phyloP scores from a whole-genome alignment of 2,113 vertebrate species.

The Petroica traversi region DNA sequence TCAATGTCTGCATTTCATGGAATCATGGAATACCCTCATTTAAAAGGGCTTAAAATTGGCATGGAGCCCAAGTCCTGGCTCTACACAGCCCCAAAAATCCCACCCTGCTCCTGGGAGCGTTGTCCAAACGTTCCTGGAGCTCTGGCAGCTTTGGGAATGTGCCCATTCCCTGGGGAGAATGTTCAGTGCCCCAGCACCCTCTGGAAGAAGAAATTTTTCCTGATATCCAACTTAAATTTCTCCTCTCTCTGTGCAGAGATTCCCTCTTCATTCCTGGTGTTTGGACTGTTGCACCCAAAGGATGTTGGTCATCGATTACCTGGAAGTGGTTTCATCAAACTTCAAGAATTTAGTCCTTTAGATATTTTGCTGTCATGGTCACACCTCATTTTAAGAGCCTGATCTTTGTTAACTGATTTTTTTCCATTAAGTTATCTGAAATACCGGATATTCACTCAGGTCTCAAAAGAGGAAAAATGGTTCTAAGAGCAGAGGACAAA shows the following conservation, averaged over 20 bases:
- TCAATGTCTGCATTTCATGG: accelerated
- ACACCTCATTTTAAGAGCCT: neutral
- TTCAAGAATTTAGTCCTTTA: neutral
- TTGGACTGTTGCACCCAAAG: neutral
- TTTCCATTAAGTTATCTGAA: neutral
- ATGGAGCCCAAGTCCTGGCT: neutral
- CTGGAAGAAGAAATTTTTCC: neutral
- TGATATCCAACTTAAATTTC: neutral
- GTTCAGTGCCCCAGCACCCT: accelerated
- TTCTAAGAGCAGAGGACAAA: neutral
- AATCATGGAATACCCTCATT: neutral
- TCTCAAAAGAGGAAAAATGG: neutral
- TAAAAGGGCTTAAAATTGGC: neutral
- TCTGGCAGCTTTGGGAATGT: neutral
- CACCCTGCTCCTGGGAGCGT: accelerated
- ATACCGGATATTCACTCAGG: too few species aligned
- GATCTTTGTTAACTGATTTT: neutral
- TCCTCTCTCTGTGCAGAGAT: neutral
- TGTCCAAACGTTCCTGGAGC: accelerated
- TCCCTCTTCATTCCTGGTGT: neutral
- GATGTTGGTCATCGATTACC: neutral
- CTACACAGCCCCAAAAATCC: accelerated
- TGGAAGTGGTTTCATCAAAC: neutral
- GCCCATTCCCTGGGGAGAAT: neutral
- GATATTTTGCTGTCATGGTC: neutral